phyloP scores from a whole-genome alignment of 2,888 invertebrate genomes.

The Acrobasis suavella region DNA sequence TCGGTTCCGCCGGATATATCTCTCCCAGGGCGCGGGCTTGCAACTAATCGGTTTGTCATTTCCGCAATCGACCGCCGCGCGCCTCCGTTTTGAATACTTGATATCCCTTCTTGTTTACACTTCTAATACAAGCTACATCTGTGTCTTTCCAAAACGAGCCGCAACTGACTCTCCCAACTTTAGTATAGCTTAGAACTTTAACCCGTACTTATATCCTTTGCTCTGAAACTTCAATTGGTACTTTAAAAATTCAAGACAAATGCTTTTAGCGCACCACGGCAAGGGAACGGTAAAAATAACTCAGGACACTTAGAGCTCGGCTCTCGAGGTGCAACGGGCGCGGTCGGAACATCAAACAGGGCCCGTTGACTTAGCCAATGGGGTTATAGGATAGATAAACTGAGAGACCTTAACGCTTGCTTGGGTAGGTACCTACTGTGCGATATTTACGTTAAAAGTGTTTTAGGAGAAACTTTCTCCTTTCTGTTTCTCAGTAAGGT shows the following conservation, averaged over 20 bases:
- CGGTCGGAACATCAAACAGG: slow-evolving; percentile 58
- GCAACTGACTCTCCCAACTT: slow-evolving; percentile 27
- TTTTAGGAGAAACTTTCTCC: slow-evolving; percentile 12
- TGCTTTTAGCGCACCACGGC: slow-evolving; percentile 64
- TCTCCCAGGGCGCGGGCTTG: slow-evolving; percentile 65
- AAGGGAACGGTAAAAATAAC: slow-evolving; percentile 67
- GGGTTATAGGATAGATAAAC: slow-evolving; percentile 63
- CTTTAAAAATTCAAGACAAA: slow-evolving; percentile 78
- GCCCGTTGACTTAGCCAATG: slow-evolving; percentile 62
- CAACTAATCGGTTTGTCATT: slow-evolving; percentile 78
- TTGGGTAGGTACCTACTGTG: slow-evolving; percentile 20
- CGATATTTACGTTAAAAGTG: slow-evolving; percentile 22
- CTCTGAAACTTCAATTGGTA: slow-evolving; percentile 66
- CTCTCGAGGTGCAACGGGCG: slow-evolving; percentile 48
- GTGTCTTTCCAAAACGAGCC: neutral
- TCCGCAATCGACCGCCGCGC: slow-evolving; percentile 70
- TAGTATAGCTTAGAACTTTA: slow-evolving; percentile 33
- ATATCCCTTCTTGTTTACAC: slow-evolving; percentile 57
- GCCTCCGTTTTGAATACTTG: slow-evolving; percentile 64
- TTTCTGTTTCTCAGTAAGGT: slow-evolving; percentile 7
- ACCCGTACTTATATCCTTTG: slow-evolving; percentile 40
- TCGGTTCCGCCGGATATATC: slow-evolving; percentile 75
- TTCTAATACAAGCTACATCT: slow-evolving; percentile 17
- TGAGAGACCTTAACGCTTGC: slow-evolving; percentile 36
- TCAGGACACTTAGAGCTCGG: slow-evolving; percentile 54